Evolutionary conservation across 2,113 vertebrate species (phyloP).

Genomic region (Elephantulus edwardii): DNA sequence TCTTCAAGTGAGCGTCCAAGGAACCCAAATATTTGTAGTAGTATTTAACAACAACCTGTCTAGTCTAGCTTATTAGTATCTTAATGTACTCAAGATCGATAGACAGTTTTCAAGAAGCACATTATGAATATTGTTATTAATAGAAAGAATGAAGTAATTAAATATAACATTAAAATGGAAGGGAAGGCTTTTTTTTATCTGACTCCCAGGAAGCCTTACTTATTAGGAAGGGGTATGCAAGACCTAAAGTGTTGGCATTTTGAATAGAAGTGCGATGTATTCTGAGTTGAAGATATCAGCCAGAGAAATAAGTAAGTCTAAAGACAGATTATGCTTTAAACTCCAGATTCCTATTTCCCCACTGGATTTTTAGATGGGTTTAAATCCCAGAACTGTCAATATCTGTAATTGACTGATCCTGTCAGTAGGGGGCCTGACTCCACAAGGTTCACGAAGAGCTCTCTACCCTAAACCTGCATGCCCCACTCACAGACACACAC

Average conservation of each 20-base stretch:
- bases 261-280: not conserved
- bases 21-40: not conserved
- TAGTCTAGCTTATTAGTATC: not conserved
- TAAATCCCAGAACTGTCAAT: not conserved
- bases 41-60: conserved; percentile 32
- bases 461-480: not conserved
- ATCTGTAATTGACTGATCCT: conserved; percentile 75
- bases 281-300: not conserved
- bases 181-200: not conserved
- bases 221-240: conserved; percentile 25
- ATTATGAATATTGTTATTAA: not conserved
- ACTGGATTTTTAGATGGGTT: not conserved
- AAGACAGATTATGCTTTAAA: not conserved
- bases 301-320: not conserved
- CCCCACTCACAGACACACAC: not conserved
- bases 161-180: not conserved
- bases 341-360: not conserved
- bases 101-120: not conserved
- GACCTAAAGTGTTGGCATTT: not conserved
- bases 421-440: conserved; percentile 80
- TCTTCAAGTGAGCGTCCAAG: not conserved
- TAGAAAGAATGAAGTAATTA: not conserved
- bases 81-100: not conserved
- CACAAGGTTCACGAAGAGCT: conserved; percentile 58
- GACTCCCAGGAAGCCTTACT: conserved; percentile 16